A percentile compares a stretch with the other conserved stretches of the same genome.
These are phyloP conservation scores for Centropus bengalensis DNA, from an alignment of 2,113 vertebrate species.

Conservation along the genomic window DNA sequence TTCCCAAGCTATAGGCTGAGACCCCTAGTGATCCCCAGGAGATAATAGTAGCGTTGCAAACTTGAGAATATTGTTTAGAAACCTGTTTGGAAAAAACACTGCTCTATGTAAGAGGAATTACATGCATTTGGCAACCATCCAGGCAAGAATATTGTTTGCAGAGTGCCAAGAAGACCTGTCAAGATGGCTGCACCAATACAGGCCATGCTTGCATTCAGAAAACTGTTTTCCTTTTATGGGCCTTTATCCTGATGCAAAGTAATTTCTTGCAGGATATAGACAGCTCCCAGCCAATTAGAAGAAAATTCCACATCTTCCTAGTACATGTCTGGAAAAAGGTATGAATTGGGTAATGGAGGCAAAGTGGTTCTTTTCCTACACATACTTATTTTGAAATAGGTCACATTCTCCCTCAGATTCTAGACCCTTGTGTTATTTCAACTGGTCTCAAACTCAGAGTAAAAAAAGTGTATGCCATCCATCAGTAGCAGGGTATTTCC, in stretches of 20 bases:
- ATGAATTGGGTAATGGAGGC: background rate
- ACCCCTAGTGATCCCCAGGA: background rate
- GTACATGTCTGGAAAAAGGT: background rate
- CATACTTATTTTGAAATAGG: background rate
- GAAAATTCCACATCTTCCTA: conserved; percentile 3
- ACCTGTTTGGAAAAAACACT: background rate
- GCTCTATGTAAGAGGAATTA: background rate
- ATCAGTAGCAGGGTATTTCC: background rate
- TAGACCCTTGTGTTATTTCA: background rate
- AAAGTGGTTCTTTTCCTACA: conserved; percentile 2
- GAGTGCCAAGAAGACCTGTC: background rate
- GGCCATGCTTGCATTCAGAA: conserved; percentile 21
- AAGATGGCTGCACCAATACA: conserved; percentile 4
- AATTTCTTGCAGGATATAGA: background rate
- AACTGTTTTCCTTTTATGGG: conserved; percentile 21
- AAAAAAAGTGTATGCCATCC: background rate
- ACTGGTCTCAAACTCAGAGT: background rate
- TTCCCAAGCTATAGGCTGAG: background rate
- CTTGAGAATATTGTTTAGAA: background rate
- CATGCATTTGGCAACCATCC: background rate
- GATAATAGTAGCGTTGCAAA: background rate
- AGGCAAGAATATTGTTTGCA: background rate
- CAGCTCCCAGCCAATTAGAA: background rate
- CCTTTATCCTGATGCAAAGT: background rate
- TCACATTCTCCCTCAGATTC: conserved; percentile 8